A percentile compares a stretch with the other conserved stretches of the same genome.
phyloP scores from a whole-genome alignment of 2,888 invertebrate species.

The Callyntrura sp. region DNA sequence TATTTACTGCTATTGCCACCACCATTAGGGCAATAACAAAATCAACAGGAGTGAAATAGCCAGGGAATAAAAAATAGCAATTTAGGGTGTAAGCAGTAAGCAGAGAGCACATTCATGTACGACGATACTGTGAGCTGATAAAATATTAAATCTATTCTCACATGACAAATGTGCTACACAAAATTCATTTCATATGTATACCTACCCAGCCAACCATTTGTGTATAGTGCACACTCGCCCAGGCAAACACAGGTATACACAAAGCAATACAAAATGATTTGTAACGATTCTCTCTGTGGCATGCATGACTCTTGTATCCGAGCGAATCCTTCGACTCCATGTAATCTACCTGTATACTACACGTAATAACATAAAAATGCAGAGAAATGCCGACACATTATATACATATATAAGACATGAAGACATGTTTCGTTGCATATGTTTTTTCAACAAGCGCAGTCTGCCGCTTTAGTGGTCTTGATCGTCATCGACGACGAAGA shows the following conservation, averaged over 20 bases:
- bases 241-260: background rate
- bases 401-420: too few relatives aligned
- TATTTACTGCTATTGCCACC: constrained; percentile 64
- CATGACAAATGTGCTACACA: constrained; percentile 49
- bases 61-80: constrained; percentile 21
- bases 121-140: constrained; percentile 31
- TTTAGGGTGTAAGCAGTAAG: constrained; percentile 32
- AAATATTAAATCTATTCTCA: constrained; percentile 25
- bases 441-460: constrained; percentile 32
- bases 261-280: constrained; percentile 25
- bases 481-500: background rate
- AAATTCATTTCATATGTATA: constrained; percentile 22
- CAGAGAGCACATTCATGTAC: constrained; percentile 34
- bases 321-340: constrained; percentile 10
- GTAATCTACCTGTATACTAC: constrained; percentile 37
- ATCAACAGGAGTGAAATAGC: constrained; percentile 46
- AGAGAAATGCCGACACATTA: constrained; percentile 71
- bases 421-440: constrained; percentile 39
- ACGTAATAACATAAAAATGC: constrained; percentile 53
- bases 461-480: background rate
- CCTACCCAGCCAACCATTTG: too few relatives aligned
- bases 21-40: constrained; percentile 54
- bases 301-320: constrained; percentile 1
- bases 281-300: constrained; percentile 37
- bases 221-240: too few relatives aligned